A percentile compares a stretch with the other conserved stretches of the same genome.
Evolutionary conservation across 2,797 vertebrate species (phyloP).

Genomic region (Anguilla pacifica): DNA sequence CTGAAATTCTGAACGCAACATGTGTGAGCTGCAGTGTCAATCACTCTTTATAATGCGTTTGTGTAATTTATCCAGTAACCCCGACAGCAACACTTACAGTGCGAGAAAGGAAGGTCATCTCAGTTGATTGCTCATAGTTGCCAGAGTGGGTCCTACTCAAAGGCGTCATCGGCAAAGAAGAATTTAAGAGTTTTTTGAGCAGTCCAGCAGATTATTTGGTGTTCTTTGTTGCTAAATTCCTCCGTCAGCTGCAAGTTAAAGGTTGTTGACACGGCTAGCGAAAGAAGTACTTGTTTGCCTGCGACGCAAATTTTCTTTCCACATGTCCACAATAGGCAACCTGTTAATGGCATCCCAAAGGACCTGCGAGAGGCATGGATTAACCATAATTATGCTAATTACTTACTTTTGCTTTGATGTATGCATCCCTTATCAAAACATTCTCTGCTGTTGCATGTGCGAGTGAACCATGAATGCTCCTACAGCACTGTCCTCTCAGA

Average conservation of each 20-base stretch:
- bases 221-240: not conserved
- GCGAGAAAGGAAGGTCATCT: not conserved
- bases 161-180: not conserved
- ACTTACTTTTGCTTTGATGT: not conserved
- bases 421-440: not conserved
- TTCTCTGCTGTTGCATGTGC: not conserved
- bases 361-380: not conserved
- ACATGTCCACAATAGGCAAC: not conserved
- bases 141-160: not conserved
- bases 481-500: not conserved
- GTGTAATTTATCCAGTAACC: not conserved
- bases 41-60: not conserved
- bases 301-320: not conserved
- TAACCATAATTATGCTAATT: conserved; percentile 7
- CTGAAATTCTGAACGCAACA: too few relatives aligned
- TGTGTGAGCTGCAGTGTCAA: too few relatives aligned
- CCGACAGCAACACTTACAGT: not conserved
- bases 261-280: not conserved
- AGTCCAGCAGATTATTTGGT: not conserved
- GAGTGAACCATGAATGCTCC: not conserved
- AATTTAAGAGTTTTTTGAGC: not conserved
- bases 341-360: not conserved
- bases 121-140: not conserved
- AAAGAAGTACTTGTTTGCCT: not conserved
- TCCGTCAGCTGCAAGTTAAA: not conserved